Evolutionary conservation across 1,140 invertebrate genomes (phyloP), one percentile per base, ranked within the genome.

Genomic region (Alviniconcha marisindica): DNA sequence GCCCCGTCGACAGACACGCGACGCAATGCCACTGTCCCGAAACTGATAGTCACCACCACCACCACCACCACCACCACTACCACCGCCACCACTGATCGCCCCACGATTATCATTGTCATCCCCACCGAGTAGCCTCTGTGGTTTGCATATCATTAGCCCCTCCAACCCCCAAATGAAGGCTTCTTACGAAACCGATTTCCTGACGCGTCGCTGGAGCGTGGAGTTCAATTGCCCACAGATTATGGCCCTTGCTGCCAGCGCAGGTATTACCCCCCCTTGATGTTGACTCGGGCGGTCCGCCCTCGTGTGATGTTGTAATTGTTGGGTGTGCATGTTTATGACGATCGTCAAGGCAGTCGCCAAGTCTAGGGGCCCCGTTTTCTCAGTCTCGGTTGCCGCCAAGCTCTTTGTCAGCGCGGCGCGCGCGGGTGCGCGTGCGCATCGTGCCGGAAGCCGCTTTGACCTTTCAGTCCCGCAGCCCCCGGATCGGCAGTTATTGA

Each of bases 121-220:
- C n/a, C n/a, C n/a, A n/a, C n/a, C n/a, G n/a, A n/a, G n/a, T n/a
- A 12, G 12, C 51, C 51, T 54, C 69, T 73, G 69, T 15, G n/a
- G 69, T 73, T 73, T 73, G 69, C 69, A 73, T 73, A 7, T 73
- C 33, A 73, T 33, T 28, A 73, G n/a, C n/a, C n/a, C n/a, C n/a
- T n/a, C n/a, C n/a, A n/a, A n/a, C n/a, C 69, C 28, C 31, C 18
- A 28, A 36, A 7, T 28, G 14, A 73, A 18, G 18, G 69, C 33
- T 33, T 28, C 69, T 28, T 73, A 73, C 21, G 38, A 73, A 73
- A 73, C 10, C 38, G 21, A 38, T 36, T 33, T 33, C 69, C 69
- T 38, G 69, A 36, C 38, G 69, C 38, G 36, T 73, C 69, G 38
- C 38, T 31, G 18, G 21, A 38, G 28, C 69, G 38, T 73, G 28